Evolutionary conservation across 2,888 invertebrate species (phyloP), one percentile per base, ranked within the genome.

Genomic region (Tetragnatha montana): DNA sequence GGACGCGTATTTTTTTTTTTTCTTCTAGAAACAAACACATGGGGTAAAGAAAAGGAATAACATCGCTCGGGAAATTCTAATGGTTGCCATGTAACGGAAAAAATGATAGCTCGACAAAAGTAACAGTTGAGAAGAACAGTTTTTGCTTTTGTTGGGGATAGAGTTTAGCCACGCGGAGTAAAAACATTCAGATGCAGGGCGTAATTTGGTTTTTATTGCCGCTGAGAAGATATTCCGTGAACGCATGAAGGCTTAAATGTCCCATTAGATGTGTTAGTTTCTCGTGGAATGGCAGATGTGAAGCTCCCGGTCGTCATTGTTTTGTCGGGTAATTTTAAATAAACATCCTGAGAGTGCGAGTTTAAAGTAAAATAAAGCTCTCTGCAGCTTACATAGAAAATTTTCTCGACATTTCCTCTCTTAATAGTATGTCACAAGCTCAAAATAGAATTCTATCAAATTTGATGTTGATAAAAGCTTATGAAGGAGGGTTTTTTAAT

Each of bases 11-110:
- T 71, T 69, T 68, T 79, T 69, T 35, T 17, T 21, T 17, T 12
- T n/a, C 8, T 60, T 76, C 69, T 47, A n/a, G 82, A 74, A 74
- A 74, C 51, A 82, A 74, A 82, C 73, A 82, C 17, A 71, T 81
- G 81, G 22, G 6, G 10, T 14, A 22, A 74, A 22, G 35, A 50
- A 60, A 17, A 17, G 60, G 60, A 10, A 10, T 17, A 60, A 60
- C 60, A 60, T 60, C 8, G 60, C 60, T 17, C 60, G 60, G 60
- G 10, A 17, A 17, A 60, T 60, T 60, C 12, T 60, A 60, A 60
- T 60, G 60, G 12, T 60, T 17, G 10, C 60, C 14, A 60, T 17
- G 60, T 4, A 60, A 17, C 60, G 12, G 12, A 17, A 60, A 60
- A 10, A 60, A 8, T 12, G 60, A 60, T 8, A 8, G 60, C 4